A percentile compares a stretch with the other conserved stretches of the same genome.
Conservation (phyloP, 2,888 invertebrate genomes). For the Polymixis flavicincta region DNA sequence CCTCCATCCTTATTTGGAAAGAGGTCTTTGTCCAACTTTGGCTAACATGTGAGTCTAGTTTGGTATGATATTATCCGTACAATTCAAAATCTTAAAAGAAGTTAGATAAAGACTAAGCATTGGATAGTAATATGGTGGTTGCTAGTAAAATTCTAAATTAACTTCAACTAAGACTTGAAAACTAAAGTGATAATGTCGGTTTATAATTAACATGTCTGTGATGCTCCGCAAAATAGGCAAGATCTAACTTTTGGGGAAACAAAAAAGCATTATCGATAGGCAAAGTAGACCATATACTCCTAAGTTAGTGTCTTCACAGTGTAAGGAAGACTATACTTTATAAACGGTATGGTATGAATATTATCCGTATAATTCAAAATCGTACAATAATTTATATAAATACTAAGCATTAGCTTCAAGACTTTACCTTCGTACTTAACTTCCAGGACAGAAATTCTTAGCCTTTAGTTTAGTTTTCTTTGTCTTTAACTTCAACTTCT, state of each 20-base stretch:
- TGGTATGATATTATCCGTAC: too few relatives aligned
- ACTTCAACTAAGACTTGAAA: neutral
- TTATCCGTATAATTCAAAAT: neutral
- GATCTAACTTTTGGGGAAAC: neutral
- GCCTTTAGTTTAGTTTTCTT: constrained; percentile 27
- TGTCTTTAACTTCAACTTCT: constrained; percentile 33
- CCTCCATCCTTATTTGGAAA: too few relatives aligned
- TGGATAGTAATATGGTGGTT: too few relatives aligned
- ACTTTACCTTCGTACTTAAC: constrained; percentile 13
- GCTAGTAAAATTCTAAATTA: neutral
- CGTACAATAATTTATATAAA: neutral
- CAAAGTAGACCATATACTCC: too few relatives aligned
- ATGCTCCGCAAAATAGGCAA: neutral
- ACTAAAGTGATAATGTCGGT: neutral
- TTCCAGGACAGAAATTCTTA: constrained; percentile 15
- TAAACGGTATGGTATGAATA: neutral
- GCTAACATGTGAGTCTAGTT: too few relatives aligned
- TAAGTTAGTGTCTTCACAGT: too few relatives aligned
- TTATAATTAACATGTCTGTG: neutral
- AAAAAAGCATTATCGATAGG: neutral
- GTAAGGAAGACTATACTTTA: too few relatives aligned
- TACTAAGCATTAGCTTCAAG: neutral
- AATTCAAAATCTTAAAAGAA: too few relatives aligned
- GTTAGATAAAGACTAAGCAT: too few relatives aligned
- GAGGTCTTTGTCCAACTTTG: too few relatives aligned